A percentile compares a stretch with the other conserved stretches of the same genome.
These are phyloP conservation scores for Vollenhovia emeryi DNA, from an alignment of 1,140 invertebrate species.

Conservation along the genomic window DNA sequence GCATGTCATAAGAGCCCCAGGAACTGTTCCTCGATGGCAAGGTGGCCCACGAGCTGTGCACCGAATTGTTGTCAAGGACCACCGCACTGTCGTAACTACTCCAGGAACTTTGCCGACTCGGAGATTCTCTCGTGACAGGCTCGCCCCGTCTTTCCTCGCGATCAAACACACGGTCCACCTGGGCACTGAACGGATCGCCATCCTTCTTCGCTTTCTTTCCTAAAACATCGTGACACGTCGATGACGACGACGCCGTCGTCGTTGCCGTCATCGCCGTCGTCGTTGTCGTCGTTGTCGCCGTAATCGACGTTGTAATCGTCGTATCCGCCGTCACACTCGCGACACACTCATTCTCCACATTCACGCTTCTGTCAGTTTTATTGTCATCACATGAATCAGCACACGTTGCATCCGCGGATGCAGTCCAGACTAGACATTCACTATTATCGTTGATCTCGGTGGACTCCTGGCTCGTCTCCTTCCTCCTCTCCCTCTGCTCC, in stretches of 20 bases:
- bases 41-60: slow-evolving; percentile 93
- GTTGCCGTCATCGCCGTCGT: neutral
- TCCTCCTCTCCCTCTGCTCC: slow-evolving; percentile 42
- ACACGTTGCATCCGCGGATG: slow-evolving; percentile 82
- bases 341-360: slow-evolving; percentile 68
- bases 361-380: slow-evolving; percentile 66
- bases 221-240: slow-evolving; percentile 50
- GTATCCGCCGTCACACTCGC: slow-evolving; percentile 46
- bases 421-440: slow-evolving; percentile 86
- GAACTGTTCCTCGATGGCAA: slow-evolving; percentile 90
- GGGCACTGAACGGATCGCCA: slow-evolving; percentile 90
- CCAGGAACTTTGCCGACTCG: slow-evolving; percentile 90
- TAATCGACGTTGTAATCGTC: neutral
- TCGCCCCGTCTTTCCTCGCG: slow-evolving; percentile 88
- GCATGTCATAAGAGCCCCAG: slow-evolving; percentile 91
- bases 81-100: slow-evolving; percentile 92
- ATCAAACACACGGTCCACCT: slow-evolving; percentile 90
- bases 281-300: slow-evolving; percentile 21
- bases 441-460: slow-evolving; percentile 70
- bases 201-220: slow-evolving; percentile 75
- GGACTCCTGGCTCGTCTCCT: slow-evolving; percentile 48
- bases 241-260: too few relatives aligned
- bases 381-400: slow-evolving; percentile 70
- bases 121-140: slow-evolving; percentile 77
- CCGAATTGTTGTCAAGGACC: slow-evolving; percentile 88